A percentile compares a stretch with the other conserved stretches of the same genome.
phyloP scores from a whole-genome alignment of 1,140 invertebrate genomes.

The Drosophila willistoni region DNA sequence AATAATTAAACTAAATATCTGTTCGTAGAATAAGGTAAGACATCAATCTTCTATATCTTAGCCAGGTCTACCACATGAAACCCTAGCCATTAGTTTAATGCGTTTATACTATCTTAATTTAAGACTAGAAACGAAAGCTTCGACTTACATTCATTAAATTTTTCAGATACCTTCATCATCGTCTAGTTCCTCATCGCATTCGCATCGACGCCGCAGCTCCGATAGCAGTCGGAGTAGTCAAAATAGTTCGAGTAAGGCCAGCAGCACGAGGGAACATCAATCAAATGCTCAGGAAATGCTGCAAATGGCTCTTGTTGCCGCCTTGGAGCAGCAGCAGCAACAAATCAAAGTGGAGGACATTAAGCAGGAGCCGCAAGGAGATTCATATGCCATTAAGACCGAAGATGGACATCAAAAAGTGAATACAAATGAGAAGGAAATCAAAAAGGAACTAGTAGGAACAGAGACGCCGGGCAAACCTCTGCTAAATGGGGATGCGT shows the following conservation, averaged over 20 bases:
- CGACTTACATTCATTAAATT: background rate
- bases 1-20: too few species aligned
- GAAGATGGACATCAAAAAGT: constrained; percentile 34
- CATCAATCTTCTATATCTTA: too few species aligned
- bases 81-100: too few species aligned
- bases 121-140: too few species aligned
- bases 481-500: constrained; percentile 49
- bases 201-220: constrained; percentile 69
- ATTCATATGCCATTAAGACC: constrained; percentile 11
- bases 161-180: constrained; percentile 60
- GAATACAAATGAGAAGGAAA: constrained; percentile 57
- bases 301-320: constrained; percentile 29
- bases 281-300: constrained; percentile 33
- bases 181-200: constrained; percentile 66
- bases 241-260: constrained; percentile 54
- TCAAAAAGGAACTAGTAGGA: constrained; percentile 59
- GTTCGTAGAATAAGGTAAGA: too few species aligned
- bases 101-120: too few species aligned
- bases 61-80: too few species aligned
- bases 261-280: background rate
- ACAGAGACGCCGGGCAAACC: constrained; percentile 30
- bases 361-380: constrained; percentile 31
- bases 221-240: constrained; percentile 74
- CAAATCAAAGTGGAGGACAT: constrained; percentile 49
- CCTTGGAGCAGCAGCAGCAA: constrained; percentile 32